Evolutionary conservation across 2,797 vertebrate genomes (phyloP).

Genomic region (Pangasius mekongensis): DNA sequence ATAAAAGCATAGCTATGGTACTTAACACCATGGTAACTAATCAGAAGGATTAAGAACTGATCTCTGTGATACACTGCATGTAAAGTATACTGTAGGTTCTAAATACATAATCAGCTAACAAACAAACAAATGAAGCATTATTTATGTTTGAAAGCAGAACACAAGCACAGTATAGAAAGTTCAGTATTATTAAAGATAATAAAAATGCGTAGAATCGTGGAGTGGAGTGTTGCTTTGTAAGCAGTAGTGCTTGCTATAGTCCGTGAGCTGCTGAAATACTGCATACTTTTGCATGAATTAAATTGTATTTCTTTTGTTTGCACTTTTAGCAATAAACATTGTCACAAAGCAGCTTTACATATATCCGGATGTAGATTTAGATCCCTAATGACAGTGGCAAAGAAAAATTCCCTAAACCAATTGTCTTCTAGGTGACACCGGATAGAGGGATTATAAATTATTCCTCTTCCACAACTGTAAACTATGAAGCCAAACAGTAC

Average conservation of each 20-base stretch:
- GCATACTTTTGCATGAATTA: background rate
- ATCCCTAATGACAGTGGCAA: background rate
- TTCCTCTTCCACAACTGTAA: background rate
- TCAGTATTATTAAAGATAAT: background rate
- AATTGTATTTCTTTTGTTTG: background rate
- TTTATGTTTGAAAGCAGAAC: background rate
- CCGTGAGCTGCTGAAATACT: background rate
- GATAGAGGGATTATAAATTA: background rate
- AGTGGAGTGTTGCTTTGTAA: background rate
- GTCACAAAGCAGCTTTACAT: background rate
- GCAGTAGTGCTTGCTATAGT: background rate
- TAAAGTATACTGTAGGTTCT: background rate
- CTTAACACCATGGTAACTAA: background rate
- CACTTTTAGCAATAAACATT: background rate
- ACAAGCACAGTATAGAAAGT: background rate
- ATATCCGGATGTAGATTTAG: background rate
- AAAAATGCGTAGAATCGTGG: background rate
- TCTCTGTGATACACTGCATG: background rate
- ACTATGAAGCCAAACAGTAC: background rate
- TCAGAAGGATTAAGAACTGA: background rate
- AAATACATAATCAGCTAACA: background rate
- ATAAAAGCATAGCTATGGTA: background rate
- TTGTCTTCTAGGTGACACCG: background rate
- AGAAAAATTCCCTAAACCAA: background rate
- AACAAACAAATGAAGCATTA: background rate